Base-by-base conservation (phyloP, 2,113 vertebrate genomes). In the Heterotilapia buettikoferi region DNA sequence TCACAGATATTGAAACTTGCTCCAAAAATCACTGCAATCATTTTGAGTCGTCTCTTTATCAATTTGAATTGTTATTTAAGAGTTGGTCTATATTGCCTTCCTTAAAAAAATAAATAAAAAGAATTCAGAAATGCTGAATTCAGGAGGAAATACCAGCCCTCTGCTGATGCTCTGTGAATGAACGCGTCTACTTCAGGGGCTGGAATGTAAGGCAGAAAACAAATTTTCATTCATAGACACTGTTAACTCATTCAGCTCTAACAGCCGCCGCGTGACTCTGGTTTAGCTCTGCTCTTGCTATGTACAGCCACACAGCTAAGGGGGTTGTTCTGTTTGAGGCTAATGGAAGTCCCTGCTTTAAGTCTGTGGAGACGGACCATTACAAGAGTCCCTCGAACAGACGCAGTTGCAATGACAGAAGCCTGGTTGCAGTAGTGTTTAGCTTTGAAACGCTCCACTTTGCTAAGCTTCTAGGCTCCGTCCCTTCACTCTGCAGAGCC, bases 211-310 rank as follows among this genome's bases (percentile, higher is more conserved):
- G 9, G 14, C 21, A 56, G 84, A 76, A 88, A 91, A 88, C 89
- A 87, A 80, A 84, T 82, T 86, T 89, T 84, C 85, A 84, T 90
- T 92, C 83, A 92, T 71, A 40, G 85, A 84, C 61, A 13, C 9
- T 6, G 73, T 86, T 26, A 4, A 43, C 29, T 84, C 38, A 4
- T 83, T 73, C 38, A 29, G 66, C 83, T 19, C 43, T 81, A 89
- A 91, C 84, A 18, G 31, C 16, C 24, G 73, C 92, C 89, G 68
- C 80, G 36, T 91, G 90, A 86, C 84, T 71, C 4, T 24, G 56
- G 68, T 86, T 88, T 56, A 83, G 63, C 63, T 68, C 36, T 36
- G 45, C 56, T 57, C 81, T 68, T 52, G 33, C 71, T 14, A 11
- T 43, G 21, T 4, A 31, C 71, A 19, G 6, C 52, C 50, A 4